These are phyloP conservation scores for Drosophila dunni DNA, from an alignment of 1,140 invertebrate species.

Conservation along the genomic window DNA sequence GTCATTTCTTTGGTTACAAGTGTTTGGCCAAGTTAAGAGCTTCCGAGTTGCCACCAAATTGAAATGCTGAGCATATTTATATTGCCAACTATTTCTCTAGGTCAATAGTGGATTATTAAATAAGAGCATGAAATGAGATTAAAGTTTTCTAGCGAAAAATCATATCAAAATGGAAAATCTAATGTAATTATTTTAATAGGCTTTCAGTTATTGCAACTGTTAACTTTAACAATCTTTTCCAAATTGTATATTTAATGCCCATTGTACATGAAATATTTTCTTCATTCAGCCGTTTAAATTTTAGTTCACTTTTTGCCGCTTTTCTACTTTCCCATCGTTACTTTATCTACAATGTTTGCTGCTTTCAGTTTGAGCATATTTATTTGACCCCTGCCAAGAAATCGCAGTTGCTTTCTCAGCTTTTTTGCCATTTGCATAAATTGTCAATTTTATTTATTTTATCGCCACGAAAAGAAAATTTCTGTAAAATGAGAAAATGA, in stretches of 20 bases:
- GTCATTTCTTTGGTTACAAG: constrained; percentile 21
- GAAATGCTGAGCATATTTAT: neutral
- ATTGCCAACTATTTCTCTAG: too few relatives aligned
- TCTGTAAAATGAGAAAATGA: neutral
- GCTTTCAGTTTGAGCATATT: constrained; percentile 61
- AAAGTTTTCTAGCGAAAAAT: too few relatives aligned
- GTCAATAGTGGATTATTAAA: too few relatives aligned
- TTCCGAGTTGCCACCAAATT: neutral
- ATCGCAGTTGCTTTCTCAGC: constrained; percentile 8
- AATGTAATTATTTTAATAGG: too few relatives aligned
- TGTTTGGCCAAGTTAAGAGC: constrained; percentile 18
- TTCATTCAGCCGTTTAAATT: too few relatives aligned
- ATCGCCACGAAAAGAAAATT: constrained; percentile 40
- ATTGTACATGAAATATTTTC: too few relatives aligned
- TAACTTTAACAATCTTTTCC: too few relatives aligned
- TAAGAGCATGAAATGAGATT: too few relatives aligned
- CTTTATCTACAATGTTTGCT: constrained; percentile 17
- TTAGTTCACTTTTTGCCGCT: neutral
- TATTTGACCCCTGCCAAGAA: constrained; percentile 49
- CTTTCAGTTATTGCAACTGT: too few relatives aligned
- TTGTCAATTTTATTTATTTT: constrained; percentile 81
- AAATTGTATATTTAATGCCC: too few relatives aligned
- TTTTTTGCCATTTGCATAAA: constrained; percentile 70
- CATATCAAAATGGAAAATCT: too few relatives aligned
- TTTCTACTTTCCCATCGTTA: neutral